These are phyloP conservation scores for Gari tellinella DNA, from an alignment of 2,888 invertebrate species.

Conservation along the genomic window DNA sequence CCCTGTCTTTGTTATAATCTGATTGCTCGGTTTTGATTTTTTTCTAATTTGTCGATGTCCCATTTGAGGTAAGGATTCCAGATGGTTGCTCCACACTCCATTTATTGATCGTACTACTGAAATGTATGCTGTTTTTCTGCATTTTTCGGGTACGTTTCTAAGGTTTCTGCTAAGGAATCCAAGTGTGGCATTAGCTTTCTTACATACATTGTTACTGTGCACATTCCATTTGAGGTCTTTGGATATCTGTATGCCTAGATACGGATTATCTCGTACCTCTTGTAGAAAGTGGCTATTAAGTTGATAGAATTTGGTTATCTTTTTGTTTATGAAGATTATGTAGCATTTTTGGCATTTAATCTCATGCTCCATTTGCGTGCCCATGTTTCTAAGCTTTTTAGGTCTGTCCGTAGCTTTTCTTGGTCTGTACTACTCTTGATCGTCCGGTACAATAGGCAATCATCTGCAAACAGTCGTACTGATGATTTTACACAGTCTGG, in stretches of 20 bases:
- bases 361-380: constrained; percentile 11
- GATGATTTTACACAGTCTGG: no score
- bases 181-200: constrained; percentile 16
- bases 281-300: constrained; percentile 14
- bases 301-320: constrained; percentile 1
- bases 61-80: constrained; percentile 2
- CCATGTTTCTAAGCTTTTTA: background rate
- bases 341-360: constrained; percentile 24
- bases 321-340: background rate
- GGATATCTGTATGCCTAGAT: constrained; percentile 1
- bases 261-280: constrained; percentile 21
- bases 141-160: constrained; percentile 5
- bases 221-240: background rate
- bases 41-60: constrained; percentile 26
- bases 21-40: constrained; percentile 26
- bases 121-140: constrained; percentile 26
- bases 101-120: constrained; percentile 14
- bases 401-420: no score
- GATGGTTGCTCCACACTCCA: constrained; percentile 23
- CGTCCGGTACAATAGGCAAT: no score
- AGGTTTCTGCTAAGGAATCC: constrained; percentile 24
- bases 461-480: no score
- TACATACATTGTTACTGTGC: constrained; percentile 18
- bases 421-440: no score
- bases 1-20: constrained; percentile 1